These are phyloP conservation scores for Daphoenositta chrysoptera DNA, from an alignment of 2,113 vertebrate species.

Conservation along the genomic window DNA sequence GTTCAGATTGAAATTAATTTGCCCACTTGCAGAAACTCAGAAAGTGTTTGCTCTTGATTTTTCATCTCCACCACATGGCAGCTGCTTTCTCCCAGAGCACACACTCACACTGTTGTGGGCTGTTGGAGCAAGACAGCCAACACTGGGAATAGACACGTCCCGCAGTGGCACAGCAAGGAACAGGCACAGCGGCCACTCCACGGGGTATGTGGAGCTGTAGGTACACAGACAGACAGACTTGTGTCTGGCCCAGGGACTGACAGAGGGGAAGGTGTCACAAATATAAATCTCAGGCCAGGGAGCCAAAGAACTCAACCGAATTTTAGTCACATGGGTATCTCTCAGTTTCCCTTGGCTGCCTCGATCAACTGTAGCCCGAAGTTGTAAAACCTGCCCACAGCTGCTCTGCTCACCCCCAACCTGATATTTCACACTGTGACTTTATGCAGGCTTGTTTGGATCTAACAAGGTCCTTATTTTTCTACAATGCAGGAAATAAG, in stretches of 20 bases:
- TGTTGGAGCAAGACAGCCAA: background rate
- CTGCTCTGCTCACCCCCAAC: slow-evolving; percentile 47
- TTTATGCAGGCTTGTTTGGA: slow-evolving; percentile 66
- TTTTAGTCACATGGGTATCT: slow-evolving; percentile 43
- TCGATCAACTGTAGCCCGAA: background rate
- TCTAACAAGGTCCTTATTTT: slow-evolving; percentile 72
- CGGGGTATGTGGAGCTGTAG: background rate
- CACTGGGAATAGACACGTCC: background rate
- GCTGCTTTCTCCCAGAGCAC: slow-evolving; percentile 39
- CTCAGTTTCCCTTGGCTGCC: slow-evolving; percentile 23
- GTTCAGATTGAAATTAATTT: slow-evolving; percentile 55
- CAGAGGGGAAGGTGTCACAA: slow-evolving; percentile 45
- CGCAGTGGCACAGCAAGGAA: background rate
- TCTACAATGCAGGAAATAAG: slow-evolving; percentile 70
- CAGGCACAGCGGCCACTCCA: background rate
- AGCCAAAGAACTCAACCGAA: slow-evolving; percentile 28
- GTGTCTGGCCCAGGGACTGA: slow-evolving; percentile 35
- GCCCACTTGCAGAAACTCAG: slow-evolving; percentile 54
- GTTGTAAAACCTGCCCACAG: slow-evolving; percentile 44
- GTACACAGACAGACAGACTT: slow-evolving; percentile 24
- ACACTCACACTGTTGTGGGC: background rate
- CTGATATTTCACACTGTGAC: slow-evolving; percentile 62
- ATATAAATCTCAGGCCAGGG: slow-evolving; percentile 42
- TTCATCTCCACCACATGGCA: slow-evolving; percentile 24
- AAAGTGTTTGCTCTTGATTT: slow-evolving; percentile 45